Evolutionary conservation across 2,797 vertebrate species (phyloP).

Genomic region (Pseudocheirus occidentalis): DNA sequence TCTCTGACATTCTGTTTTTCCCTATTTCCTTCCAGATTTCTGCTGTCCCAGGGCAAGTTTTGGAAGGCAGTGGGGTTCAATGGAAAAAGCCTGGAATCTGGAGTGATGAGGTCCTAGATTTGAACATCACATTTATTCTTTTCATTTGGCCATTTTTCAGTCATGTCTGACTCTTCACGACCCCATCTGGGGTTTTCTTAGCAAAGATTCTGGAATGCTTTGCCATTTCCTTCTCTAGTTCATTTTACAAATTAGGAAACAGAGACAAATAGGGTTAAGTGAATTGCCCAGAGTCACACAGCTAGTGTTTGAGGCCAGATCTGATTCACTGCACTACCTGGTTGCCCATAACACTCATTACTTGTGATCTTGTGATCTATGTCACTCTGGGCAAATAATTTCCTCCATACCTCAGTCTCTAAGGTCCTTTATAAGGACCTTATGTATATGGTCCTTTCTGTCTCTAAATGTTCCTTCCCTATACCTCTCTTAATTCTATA

Average conservation of each 20-base stretch:
- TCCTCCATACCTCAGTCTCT: not conserved
- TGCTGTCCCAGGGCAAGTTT: slow-evolving; percentile 8
- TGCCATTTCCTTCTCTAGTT: not conserved
- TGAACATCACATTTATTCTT: not conserved
- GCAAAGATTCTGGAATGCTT: not conserved
- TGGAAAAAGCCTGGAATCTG: not conserved
- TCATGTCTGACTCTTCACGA: not conserved
- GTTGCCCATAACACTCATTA: not conserved
- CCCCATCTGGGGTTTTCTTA: not conserved
- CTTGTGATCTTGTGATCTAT: not conserved
- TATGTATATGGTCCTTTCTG: not conserved
- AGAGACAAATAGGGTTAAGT: not conserved
- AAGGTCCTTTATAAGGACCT: no score
- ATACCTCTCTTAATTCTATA: not conserved
- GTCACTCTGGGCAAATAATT: not conserved
- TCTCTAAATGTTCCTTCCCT: not conserved
- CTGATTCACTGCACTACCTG: not conserved
- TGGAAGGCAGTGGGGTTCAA: not conserved
- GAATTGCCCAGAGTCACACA: not conserved
- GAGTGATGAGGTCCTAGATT: not conserved
- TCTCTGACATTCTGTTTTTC: slow-evolving; percentile 12
- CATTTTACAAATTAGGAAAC: not conserved
- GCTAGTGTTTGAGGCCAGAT: not conserved
- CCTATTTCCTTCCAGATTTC: not conserved
- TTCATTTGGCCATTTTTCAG: not conserved